Percentiles rank a stretch among this genome's conserved stretches.
Evolutionary conservation across 1,140 invertebrate species (phyloP).

Genomic region (Micrasema longulum): DNA sequence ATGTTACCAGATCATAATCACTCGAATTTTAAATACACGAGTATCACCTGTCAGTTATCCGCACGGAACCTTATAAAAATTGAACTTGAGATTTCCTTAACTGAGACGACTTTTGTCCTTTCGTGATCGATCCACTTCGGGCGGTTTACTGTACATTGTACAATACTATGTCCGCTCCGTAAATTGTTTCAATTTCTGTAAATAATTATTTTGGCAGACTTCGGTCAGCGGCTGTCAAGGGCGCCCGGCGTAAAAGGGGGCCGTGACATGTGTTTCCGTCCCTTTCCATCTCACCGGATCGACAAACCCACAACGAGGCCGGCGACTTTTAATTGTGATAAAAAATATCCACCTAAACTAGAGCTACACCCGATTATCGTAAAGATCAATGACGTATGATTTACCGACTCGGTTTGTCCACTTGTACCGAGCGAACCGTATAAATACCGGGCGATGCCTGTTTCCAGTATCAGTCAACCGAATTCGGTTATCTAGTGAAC

Average conservation of each 20-base stretch:
- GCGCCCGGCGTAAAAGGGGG: conserved; percentile 16
- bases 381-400: conserved; percentile 52
- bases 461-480: conserved; percentile 59
- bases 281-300: conserved; percentile 1
- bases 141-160: neutral
- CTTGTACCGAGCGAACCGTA: conserved; percentile 57
- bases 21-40: no score
- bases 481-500: conserved; percentile 59
- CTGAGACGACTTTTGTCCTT: neutral
- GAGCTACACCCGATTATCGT: conserved; percentile 42
- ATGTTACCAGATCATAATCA: no score
- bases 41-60: no score
- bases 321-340: conserved; percentile 28
- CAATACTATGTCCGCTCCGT: neutral
- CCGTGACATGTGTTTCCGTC: conserved; percentile 10
- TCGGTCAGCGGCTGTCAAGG: conserved; percentile 37
- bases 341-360: conserved; percentile 23
- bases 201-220: conserved; percentile 42
- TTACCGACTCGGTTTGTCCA: conserved; percentile 57
- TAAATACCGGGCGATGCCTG: conserved; percentile 59
- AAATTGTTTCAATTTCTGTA: conserved; percentile 2
- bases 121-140: neutral
- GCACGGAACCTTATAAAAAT: no score
- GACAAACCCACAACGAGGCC: conserved; percentile 15
- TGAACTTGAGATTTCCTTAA: neutral